phyloP scores from a whole-genome alignment of 1,140 invertebrate genomes.

The Hypsibius dujardini region DNA sequence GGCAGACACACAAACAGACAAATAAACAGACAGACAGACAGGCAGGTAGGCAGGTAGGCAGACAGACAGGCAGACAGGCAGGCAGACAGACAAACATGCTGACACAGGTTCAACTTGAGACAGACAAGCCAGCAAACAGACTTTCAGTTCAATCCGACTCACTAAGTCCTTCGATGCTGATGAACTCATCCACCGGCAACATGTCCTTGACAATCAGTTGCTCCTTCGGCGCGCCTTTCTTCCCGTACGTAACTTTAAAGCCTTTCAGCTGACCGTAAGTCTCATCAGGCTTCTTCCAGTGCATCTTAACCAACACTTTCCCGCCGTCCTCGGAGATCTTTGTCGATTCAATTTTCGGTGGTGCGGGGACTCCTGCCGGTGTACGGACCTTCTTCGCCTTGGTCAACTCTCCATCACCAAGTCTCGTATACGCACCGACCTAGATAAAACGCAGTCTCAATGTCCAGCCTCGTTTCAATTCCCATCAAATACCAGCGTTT shows the following conservation, averaged over 20 bases:
- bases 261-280: constrained; percentile 69
- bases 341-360: constrained; percentile 28
- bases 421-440: constrained; percentile 77
- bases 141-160: constrained; percentile 18
- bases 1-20: no score
- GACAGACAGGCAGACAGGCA: no score
- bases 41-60: no score
- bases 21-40: no score
- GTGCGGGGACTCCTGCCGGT: constrained; percentile 51
- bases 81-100: no score
- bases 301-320: constrained; percentile 62
- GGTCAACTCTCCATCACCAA: constrained; percentile 79
- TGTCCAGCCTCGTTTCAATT: background rate
- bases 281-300: constrained; percentile 67
- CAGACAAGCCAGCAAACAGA: no score
- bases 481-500: background rate
- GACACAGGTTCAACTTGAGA: no score
- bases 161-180: constrained; percentile 42
- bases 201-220: constrained; percentile 46
- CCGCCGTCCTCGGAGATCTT: constrained; percentile 47
- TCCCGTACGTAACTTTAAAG: constrained; percentile 70
- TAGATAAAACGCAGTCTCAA: constrained; percentile 39
- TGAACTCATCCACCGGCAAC: constrained; percentile 24
- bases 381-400: constrained; percentile 60
- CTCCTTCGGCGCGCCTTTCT: constrained; percentile 49